Conservation (phyloP, 2,113 vertebrate genomes). For the Lophius piscatorius region DNA sequence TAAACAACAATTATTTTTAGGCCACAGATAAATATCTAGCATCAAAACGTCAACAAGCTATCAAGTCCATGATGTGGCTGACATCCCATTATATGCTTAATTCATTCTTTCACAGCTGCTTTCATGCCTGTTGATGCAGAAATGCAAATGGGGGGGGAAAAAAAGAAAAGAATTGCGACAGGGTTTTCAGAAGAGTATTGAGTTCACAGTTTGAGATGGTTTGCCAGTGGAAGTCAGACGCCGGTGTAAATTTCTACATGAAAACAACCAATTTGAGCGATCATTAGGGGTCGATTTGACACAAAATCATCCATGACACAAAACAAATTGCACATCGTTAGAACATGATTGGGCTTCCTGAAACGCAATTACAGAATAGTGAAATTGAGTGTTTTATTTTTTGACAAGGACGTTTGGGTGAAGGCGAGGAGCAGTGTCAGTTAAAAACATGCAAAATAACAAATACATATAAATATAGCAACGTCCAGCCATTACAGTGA, state of each 20-base stretch:
- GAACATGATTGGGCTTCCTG: conserved; percentile 64
- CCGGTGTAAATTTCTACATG: conserved; percentile 74
- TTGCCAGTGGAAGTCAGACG: conserved; percentile 59
- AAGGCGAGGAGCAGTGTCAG: conserved; percentile 32
- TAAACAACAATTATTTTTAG: conserved; percentile 44
- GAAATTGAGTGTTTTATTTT: conserved; percentile 64
- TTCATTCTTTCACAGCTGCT: conserved; percentile 67
- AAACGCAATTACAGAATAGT: conserved; percentile 72
- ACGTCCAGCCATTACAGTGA: conserved; percentile 4
- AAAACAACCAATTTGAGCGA: conserved; percentile 79
- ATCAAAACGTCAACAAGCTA: conserved; percentile 51
- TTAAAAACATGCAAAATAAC: conserved; percentile 44
- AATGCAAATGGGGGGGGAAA: conserved; percentile 51
- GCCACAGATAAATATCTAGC: conserved; percentile 48
- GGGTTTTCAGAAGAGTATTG: conserved; percentile 47
- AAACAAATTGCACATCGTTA: conserved; percentile 74
- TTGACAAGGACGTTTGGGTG: conserved; percentile 55
- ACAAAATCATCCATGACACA: conserved; percentile 78
- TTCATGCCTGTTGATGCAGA: conserved; percentile 65
- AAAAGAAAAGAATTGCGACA: conserved; percentile 48
- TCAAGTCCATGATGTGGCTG: conserved; percentile 55
- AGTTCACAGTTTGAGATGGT: conserved; percentile 59
- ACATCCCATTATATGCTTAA: conserved; percentile 61
- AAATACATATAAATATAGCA: conserved; percentile 26
- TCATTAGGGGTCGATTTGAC: conserved; percentile 78